A percentile compares a stretch with the other conserved stretches of the same genome.
These are phyloP conservation scores for Poicephalus meyeri DNA, from an alignment of 2,113 vertebrate genomes.

Conservation along the genomic window DNA sequence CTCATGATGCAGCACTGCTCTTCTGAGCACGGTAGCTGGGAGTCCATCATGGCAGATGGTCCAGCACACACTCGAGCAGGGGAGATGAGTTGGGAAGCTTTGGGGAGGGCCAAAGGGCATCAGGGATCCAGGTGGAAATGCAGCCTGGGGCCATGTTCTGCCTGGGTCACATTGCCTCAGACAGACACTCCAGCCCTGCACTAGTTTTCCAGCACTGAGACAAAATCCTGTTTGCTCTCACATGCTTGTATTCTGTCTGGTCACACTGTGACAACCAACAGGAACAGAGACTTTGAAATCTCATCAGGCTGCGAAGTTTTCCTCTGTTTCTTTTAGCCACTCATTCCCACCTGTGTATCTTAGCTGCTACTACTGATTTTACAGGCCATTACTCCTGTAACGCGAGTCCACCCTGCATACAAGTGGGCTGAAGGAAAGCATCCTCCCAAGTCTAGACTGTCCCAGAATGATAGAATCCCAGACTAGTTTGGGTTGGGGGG, in stretches of 20 bases:
- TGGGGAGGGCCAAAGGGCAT: background rate
- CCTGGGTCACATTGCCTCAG: background rate
- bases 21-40: background rate
- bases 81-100: background rate
- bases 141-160: background rate
- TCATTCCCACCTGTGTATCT: background rate
- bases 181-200: background rate
- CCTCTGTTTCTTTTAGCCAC: background rate
- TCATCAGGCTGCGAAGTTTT: background rate
- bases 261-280: background rate
- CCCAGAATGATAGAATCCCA: background rate
- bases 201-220: background rate
- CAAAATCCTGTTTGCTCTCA: background rate
- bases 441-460: background rate
- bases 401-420: background rate
- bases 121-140: background rate
- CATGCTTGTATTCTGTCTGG: background rate
- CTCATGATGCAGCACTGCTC: accelerated
- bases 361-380: background rate
- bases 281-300: background rate
- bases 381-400: background rate
- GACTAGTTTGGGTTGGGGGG: background rate
- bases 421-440: background rate
- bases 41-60: background rate
- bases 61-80: accelerated